phyloP scores from a whole-genome alignment of 2,888 invertebrate genomes.

The Lordiphosa fenestrarum region DNA sequence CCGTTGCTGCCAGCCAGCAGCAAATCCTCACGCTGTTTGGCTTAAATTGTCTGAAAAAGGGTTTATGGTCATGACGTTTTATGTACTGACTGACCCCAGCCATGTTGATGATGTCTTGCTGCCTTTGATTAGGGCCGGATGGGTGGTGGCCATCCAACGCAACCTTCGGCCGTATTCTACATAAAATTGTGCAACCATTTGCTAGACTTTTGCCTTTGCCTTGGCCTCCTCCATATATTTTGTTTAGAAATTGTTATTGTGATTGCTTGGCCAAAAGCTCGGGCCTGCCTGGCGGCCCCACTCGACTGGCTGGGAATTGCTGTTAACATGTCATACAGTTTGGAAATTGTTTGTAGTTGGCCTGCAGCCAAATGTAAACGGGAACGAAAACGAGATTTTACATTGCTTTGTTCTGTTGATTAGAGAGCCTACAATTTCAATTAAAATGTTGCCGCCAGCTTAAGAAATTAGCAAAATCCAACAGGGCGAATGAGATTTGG shows the following conservation, averaged over 20 bases:
- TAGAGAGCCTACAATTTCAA: constrained; percentile 62
- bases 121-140: constrained; percentile 9
- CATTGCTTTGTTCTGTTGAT: constrained; percentile 57
- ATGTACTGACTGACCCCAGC: constrained; percentile 48
- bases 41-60: constrained; percentile 75
- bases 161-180: constrained; percentile 64
- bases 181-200: constrained; percentile 66
- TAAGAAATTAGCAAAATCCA: constrained; percentile 53
- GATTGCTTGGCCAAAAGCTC: constrained; percentile 55
- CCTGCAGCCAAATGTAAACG: constrained; percentile 45
- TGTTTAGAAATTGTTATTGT: constrained; percentile 38
- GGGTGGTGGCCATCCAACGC: constrained; percentile 11
- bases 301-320: constrained; percentile 50
- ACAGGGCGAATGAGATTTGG: constrained; percentile 22
- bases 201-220: constrained; percentile 26
- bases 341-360: constrained; percentile 56
- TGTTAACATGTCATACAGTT: constrained; percentile 68
- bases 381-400: constrained; percentile 7
- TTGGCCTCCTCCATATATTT: constrained; percentile 29
- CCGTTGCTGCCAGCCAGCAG: constrained; percentile 21
- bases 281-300: constrained; percentile 23
- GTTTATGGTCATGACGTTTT: constrained; percentile 71
- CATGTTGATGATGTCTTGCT: constrained; percentile 21
- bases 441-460: constrained; percentile 66
- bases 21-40: constrained; percentile 67